Conservation (phyloP, 2,797 vertebrate genomes). For the Ceryle rudis region DNA sequence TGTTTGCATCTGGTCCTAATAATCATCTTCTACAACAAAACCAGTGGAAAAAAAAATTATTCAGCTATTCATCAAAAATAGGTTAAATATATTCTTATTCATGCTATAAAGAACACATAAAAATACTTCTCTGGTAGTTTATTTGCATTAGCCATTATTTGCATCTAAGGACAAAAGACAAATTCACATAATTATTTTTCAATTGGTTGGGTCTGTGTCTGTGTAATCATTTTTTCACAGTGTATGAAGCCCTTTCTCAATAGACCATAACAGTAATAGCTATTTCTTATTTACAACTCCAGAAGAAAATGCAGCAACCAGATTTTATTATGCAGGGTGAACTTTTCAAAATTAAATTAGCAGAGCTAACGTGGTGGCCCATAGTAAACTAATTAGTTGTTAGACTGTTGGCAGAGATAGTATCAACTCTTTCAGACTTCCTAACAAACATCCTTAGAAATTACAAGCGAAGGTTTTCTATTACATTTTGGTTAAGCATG, state of each 20-base stretch:
- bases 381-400: conserved; percentile 27
- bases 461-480: neutral
- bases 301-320: conserved; percentile 18
- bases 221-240: conserved; percentile 47
- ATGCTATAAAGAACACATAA: conserved; percentile 46
- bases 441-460: neutral
- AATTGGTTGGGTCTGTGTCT: conserved; percentile 50
- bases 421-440: neutral
- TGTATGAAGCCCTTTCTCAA: conserved; percentile 24
- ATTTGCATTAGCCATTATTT: conserved; percentile 70
- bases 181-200: conserved; percentile 54
- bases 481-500: neutral
- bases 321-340: conserved; percentile 24
- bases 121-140: conserved; percentile 54
- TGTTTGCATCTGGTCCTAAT: neutral
- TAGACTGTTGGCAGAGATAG: conserved; percentile 8
- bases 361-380: neutral
- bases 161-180: conserved; percentile 59
- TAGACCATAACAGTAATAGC: conserved; percentile 9
- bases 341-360: conserved; percentile 52
- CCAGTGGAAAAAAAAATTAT: neutral
- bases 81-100: neutral
- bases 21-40: neutral
- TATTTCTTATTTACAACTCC: conserved; percentile 30
- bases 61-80: neutral